Percentiles rank a stretch among this genome's conserved stretches.
Evolutionary conservation across 1,140 invertebrate genomes (phyloP).

Genomic region (Plodia interpunctella): DNA sequence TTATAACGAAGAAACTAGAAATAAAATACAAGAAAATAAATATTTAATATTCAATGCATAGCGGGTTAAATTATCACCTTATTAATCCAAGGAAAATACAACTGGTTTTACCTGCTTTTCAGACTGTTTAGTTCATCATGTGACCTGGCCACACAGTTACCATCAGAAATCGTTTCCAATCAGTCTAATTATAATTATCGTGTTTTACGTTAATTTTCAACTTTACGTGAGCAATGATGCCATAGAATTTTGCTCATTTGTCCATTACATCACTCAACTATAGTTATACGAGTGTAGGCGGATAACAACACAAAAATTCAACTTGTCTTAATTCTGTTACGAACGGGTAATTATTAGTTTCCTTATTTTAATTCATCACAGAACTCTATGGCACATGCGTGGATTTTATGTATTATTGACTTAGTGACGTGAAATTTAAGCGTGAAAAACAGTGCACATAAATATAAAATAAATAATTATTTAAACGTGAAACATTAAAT

Average conservation of each 20-base stretch:
- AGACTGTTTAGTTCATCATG: background rate
- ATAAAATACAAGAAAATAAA: too few relatives aligned
- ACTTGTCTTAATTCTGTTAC: background rate
- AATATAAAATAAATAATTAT: too few relatives aligned
- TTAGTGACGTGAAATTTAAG: too few relatives aligned
- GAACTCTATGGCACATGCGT: too few relatives aligned
- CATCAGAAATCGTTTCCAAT: constrained; percentile 6
- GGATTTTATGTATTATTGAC: too few relatives aligned
- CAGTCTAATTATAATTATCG: constrained; percentile 10
- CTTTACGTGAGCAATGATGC: constrained; percentile 3
- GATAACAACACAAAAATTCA: background rate
- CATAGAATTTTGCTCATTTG: background rate
- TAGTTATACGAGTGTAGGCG: background rate
- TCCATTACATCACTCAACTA: background rate
- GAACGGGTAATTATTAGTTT: constrained; percentile 2
- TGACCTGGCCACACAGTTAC: background rate
- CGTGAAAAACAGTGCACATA: too few relatives aligned
- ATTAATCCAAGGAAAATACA: background rate
- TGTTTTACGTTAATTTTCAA: background rate
- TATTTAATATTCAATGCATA: too few relatives aligned
- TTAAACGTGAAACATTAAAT: too few relatives aligned
- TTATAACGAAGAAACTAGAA: too few relatives aligned
- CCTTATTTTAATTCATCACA: background rate
- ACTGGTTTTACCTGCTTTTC: background rate
- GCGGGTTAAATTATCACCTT: background rate